A percentile compares a stretch with the other conserved stretches of the same genome.
Conservation (phyloP, 2,113 vertebrate species). For the Eulacestoma nigropectus region DNA sequence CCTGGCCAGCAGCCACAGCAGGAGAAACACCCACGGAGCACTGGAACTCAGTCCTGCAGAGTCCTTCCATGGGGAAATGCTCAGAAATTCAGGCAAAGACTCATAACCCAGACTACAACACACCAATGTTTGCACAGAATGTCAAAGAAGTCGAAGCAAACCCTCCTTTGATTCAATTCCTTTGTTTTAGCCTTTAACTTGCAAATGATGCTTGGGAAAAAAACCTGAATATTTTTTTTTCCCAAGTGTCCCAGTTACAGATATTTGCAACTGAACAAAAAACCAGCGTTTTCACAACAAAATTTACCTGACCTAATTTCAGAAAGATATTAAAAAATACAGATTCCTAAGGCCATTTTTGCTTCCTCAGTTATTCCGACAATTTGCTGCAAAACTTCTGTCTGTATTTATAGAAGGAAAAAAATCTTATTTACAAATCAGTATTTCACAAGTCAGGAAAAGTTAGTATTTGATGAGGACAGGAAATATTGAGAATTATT, state of each 20-base stretch:
- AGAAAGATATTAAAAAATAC: not conserved
- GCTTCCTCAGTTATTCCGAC: not conserved
- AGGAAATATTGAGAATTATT: not conserved
- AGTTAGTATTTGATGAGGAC: not conserved
- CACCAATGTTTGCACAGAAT: not conserved
- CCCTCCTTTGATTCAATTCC: not conserved
- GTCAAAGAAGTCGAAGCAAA: not conserved
- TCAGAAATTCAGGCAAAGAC: not conserved
- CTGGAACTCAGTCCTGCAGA: not conserved
- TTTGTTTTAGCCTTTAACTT: not conserved
- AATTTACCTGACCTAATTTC: constrained; percentile 12
- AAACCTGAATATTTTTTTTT: not conserved
- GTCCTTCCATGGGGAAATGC: not conserved
- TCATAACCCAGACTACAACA: not conserved
- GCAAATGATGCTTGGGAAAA: not conserved
- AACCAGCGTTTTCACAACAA: not conserved
- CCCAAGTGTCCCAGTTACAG: not conserved
- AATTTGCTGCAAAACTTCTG: not conserved
- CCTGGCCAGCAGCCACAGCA: not conserved
- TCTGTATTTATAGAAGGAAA: not conserved
- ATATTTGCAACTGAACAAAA: not conserved
- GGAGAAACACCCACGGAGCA: not conserved
- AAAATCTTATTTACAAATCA: not conserved
- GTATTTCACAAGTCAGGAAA: not conserved
- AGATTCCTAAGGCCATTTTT: not conserved